A percentile compares a stretch with the other conserved stretches of the same genome.
Evolutionary conservation across 2,888 invertebrate genomes (phyloP).

Genomic region (Melieria crassipennis): DNA sequence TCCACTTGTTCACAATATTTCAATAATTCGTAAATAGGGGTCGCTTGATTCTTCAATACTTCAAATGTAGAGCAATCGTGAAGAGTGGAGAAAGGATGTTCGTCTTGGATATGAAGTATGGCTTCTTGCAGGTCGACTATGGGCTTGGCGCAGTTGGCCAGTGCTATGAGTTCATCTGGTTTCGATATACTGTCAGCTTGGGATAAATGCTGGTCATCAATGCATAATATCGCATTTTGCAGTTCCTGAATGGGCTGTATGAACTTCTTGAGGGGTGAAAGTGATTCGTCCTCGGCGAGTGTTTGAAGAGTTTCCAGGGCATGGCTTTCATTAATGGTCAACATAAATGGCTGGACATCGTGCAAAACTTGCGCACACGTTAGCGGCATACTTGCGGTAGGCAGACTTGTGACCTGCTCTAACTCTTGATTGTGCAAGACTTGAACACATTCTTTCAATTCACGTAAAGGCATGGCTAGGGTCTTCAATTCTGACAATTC

Average conservation of each 20-base stretch:
- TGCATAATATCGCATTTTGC: constrained; percentile 55
- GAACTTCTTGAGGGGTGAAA: constrained; percentile 57
- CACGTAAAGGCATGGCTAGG: constrained; percentile 55
- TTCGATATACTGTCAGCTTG: constrained; percentile 46
- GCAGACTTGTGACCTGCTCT: constrained; percentile 46
- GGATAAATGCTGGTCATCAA: constrained; percentile 59
- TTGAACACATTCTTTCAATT: constrained; percentile 51
- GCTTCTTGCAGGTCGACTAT: constrained; percentile 50
- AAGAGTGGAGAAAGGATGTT: constrained; percentile 41
- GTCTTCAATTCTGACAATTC: constrained; percentile 50
- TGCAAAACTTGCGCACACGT: constrained; percentile 45
- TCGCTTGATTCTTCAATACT: constrained; percentile 45
- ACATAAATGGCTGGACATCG: constrained; percentile 48
- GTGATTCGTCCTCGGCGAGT: constrained; percentile 46
- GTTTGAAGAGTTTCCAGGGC: constrained; percentile 51
- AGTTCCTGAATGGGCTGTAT: constrained; percentile 62
- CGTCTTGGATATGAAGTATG: constrained; percentile 49
- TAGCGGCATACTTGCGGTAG: constrained; percentile 35
- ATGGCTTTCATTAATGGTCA: constrained; percentile 50
- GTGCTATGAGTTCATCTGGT: constrained; percentile 40
- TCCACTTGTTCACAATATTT: constrained; percentile 58
- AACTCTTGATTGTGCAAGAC: constrained; percentile 50
- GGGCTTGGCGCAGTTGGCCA: constrained; percentile 49
- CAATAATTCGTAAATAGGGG: constrained; percentile 47
- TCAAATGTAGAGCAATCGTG: constrained; percentile 47